These are phyloP conservation scores for Siniperca knerii DNA, from an alignment of 2,113 vertebrate genomes.

Conservation along the genomic window DNA sequence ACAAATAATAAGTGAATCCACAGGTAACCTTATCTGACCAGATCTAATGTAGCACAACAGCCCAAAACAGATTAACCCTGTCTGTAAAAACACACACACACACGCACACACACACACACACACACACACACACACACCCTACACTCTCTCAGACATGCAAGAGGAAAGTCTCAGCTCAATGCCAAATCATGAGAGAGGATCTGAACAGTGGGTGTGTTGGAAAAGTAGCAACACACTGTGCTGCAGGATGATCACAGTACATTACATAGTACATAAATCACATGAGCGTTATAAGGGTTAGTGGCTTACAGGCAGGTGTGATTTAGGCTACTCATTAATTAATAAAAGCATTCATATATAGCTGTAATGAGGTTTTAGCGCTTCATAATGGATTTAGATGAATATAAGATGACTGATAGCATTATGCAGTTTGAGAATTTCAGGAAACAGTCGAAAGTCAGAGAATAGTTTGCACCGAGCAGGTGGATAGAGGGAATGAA, in stretches of 20 bases:
- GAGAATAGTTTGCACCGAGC: slow-evolving; percentile 4
- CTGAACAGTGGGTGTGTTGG: slow-evolving; percentile 37
- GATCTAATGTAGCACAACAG: slow-evolving; percentile 7
- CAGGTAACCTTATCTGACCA: slow-evolving; percentile 27
- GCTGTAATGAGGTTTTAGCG: background rate
- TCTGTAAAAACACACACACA: background rate
- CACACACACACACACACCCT: background rate
- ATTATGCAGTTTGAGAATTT: background rate
- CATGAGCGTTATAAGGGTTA: background rate
- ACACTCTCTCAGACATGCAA: slow-evolving; percentile 9
- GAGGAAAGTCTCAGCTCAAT: slow-evolving; percentile 52
- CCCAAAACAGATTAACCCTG: slow-evolving; percentile 52
- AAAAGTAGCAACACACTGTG: slow-evolving; percentile 53
- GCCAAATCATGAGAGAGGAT: slow-evolving; percentile 22
- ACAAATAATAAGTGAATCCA: background rate
- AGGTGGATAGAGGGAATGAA: slow-evolving; percentile 7
- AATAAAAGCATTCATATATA: background rate
- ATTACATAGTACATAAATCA: slow-evolving; percentile 12
- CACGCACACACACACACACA: background rate
- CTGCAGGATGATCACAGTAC: background rate
- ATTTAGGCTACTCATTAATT: slow-evolving; percentile 6
- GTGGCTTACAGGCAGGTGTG: background rate
- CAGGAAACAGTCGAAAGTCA: background rate
- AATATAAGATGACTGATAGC: background rate
- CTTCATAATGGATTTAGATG: background rate